Percentiles rank a stretch among this genome's conserved stretches.
These are phyloP conservation scores for Clepsis dumicolana DNA, from an alignment of 2,888 invertebrate genomes.

Conservation along the genomic window DNA sequence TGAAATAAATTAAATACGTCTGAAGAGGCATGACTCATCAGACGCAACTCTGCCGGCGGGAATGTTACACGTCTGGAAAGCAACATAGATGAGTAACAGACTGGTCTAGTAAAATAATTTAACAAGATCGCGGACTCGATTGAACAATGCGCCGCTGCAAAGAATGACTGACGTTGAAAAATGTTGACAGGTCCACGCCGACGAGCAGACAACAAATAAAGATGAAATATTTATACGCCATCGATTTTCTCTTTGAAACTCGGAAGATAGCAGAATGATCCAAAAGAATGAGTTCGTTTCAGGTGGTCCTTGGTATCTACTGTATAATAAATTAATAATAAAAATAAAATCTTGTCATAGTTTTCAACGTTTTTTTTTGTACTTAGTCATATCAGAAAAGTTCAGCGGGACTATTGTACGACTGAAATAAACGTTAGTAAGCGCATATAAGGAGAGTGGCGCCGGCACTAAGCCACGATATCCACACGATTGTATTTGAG, in stretches of 20 bases:
- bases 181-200: constrained; percentile 63
- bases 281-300: constrained; percentile 22
- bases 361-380: background rate
- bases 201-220: constrained; percentile 65
- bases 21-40: background rate
- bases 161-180: constrained; percentile 70
- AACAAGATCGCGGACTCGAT: constrained; percentile 19
- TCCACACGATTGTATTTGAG: constrained; percentile 78
- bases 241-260: constrained; percentile 60
- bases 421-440: constrained; percentile 42
- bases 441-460: constrained; percentile 64
- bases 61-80: constrained; percentile 1
- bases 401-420: constrained; percentile 9
- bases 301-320: constrained; percentile 20
- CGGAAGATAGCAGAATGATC: constrained; percentile 40
- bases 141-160: constrained; percentile 45
- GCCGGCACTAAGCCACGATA: constrained; percentile 65
- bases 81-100: constrained; percentile 5
- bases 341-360: background rate
- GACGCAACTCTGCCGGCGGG: background rate
- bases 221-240: constrained; percentile 70
- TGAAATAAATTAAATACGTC: constrained; percentile 2
- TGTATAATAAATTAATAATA: background rate
- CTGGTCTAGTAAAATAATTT: constrained; percentile 24
- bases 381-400: background rate